These are phyloP conservation scores for Prunella fulvescens DNA, from an alignment of 2,113 vertebrate species.

Conservation along the genomic window DNA sequence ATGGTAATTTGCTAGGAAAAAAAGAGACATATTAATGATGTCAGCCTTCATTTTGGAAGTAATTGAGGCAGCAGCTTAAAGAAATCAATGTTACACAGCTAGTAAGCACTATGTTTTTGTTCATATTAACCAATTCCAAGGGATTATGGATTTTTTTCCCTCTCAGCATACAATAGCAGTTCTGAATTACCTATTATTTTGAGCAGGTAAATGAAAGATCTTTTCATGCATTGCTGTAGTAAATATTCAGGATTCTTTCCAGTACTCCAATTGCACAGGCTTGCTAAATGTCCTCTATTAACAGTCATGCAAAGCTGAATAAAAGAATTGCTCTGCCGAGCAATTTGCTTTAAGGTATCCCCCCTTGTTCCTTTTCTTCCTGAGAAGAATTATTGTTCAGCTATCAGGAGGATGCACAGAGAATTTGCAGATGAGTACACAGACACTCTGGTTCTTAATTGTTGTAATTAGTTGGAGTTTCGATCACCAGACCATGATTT, in stretches of 20 bases:
- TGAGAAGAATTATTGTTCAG: neutral
- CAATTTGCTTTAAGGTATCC: conserved; percentile 3
- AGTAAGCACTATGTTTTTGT: conserved; percentile 41
- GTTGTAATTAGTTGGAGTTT: conserved; percentile 23
- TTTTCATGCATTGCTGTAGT: neutral
- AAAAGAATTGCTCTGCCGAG: neutral
- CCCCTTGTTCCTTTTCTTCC: neutral
- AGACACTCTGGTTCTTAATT: neutral
- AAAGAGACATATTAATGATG: conserved; percentile 55
- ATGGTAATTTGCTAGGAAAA: conserved; percentile 50
- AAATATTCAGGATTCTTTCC: neutral
- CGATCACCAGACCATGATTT: neutral
- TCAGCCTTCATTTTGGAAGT: conserved; percentile 40
- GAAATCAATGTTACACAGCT: conserved; percentile 58
- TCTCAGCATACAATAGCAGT: conserved; percentile 24
- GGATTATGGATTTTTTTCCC: conserved; percentile 17
- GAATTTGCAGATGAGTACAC: neutral
- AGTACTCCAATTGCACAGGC: neutral
- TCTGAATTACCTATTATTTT: conserved; percentile 25
- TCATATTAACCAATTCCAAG: conserved; percentile 35
- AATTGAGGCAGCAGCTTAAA: conserved; percentile 58
- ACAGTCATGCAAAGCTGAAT: neutral
- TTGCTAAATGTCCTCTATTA: neutral
- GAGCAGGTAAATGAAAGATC: conserved; percentile 26
- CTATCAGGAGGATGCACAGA: neutral